Evolutionary conservation across 1,140 invertebrate species (phyloP), one percentile per base, ranked within the genome.

Genomic region (Triops longicaudatus): DNA sequence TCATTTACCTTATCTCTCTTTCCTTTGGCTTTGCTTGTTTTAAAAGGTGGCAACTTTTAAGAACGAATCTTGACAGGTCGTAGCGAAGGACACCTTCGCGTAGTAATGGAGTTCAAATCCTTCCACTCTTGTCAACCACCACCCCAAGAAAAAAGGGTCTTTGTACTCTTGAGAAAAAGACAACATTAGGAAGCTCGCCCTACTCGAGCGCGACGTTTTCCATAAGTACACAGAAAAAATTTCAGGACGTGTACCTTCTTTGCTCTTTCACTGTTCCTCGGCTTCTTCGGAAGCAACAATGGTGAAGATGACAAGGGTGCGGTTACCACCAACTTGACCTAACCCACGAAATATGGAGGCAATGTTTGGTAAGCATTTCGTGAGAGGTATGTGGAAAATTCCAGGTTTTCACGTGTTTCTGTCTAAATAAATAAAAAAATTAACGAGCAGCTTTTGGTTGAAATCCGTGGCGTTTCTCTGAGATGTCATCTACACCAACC

Each of bases 31-130:
- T 63, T n/a, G 50, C 50, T 63, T 63, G 50, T 63, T 63, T 63
- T 63, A 63, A 63, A 63, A 63, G 50, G 50, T 63, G 50, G 50
- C 7, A 63, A 63, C 50, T 63, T 37, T 37, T n/a, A 63, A 63
- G 50, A 14, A 63, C 3, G 50, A 63, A 63, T n/a, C 50, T 22
- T 63, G 50, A 63, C 50, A 22, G 50, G 50, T 63, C 50, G 14
- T 17, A 63, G 31, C 2, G 31, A 7, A 37, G 31, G 2, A 37
- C 31, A 37, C 31, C 31, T 37, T 37, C 10, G 1, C 10, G 17
- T 63, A 5, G 50, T 63, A 63, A 2, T 14, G 14, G 6, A 22
- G 17, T 63, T 22, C 50, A 63, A 63, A 10, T 63, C 50, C 22
- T 63, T 63, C 22, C 22, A 63, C 5, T n/a, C 50, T 63, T 63